Evolutionary conservation across 1,140 invertebrate genomes (phyloP), one percentile per base, ranked within the genome.

Genomic region (Cryptotermes secundus): DNA sequence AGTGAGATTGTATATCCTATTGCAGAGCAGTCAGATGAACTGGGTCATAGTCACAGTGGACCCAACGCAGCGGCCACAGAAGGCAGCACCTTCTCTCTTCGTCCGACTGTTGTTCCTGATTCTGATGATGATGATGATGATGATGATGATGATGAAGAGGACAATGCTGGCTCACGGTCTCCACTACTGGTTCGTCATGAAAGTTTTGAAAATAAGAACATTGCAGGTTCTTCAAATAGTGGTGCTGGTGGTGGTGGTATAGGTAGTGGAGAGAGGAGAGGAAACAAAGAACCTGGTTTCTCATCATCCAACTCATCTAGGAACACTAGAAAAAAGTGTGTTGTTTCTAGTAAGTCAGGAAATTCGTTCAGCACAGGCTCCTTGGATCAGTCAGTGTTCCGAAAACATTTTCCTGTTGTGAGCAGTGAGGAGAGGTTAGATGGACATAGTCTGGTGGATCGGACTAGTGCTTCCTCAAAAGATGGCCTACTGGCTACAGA

Each of bases 1-100:
- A 95, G 94, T 65, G 94, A 96, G 88, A 95, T 96, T 35, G 95
- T 96, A 0, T 95, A 96, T 89, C 95, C 95, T 2, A 96, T 96
- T 87, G 95, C 94, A 6, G 95, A 96, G 90, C 95, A 96, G 88
- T 94, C 93, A 34, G 95, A 96, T 88, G 95, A 96, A 89, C 95
- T 16, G 12, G 84, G 72, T 31, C 59, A 72, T 31, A 72, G 26
- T 59, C 83, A 53, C 34, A 19, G 59, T 65, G 59, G n/a, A 38
- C 34, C 59, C 16, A 26, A 72, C 26, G 53, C 53, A 59, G 3
- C 53, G 3, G 53, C 82, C 83, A 34, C 83, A 19, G 83, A 65
- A 26, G 49, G 65, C 53, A 53, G 59, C 34, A 36, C 83, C 24
- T 80, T 84, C 35, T 84, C 83, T 34, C 53, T 80, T 16, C 53